Percentiles rank a stretch among this genome's conserved stretches.
Evolutionary conservation across 2,888 invertebrate genomes (phyloP).

Genomic region (Sinelater perroti): DNA sequence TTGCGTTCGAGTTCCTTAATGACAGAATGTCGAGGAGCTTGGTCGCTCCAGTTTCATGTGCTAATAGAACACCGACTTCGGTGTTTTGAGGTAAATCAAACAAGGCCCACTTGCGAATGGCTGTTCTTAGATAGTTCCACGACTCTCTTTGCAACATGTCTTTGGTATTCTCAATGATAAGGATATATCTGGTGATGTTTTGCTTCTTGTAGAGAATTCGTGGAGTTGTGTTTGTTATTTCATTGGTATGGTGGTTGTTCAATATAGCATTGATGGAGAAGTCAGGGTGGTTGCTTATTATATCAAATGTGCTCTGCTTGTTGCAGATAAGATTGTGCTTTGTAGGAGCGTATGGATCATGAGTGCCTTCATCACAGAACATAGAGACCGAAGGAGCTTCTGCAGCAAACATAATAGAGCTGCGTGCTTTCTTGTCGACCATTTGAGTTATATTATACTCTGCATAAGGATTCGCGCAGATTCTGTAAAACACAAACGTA

Average conservation of each 20-base stretch:
- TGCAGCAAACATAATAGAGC: slow-evolving; percentile 65
- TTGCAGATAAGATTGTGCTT: slow-evolving; percentile 73
- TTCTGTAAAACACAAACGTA: slow-evolving; percentile 43
- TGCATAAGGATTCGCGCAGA: slow-evolving; percentile 46
- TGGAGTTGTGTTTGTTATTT: slow-evolving; percentile 61
- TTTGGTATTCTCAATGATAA: slow-evolving; percentile 68
- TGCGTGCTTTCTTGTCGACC: slow-evolving; percentile 62
- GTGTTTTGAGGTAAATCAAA: slow-evolving; percentile 65
- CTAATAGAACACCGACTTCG: slow-evolving; percentile 64
- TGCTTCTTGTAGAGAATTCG: slow-evolving; percentile 64
- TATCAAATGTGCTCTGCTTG: slow-evolving; percentile 67
- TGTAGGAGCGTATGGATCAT: slow-evolving; percentile 70
- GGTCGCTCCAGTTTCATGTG: slow-evolving; percentile 58
- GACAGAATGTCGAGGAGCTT: slow-evolving; percentile 56
- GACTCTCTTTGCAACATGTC: slow-evolving; percentile 68
- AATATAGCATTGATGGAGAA: slow-evolving; percentile 55
- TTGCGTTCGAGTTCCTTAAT: slow-evolving; percentile 51
- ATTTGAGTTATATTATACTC: slow-evolving; percentile 58
- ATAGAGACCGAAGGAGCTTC: slow-evolving; percentile 64
- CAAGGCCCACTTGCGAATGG: slow-evolving; percentile 67
- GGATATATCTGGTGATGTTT: slow-evolving; percentile 64
- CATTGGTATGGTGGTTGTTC: slow-evolving; percentile 49
- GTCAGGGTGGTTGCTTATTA: slow-evolving; percentile 66
- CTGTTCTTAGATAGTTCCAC: slow-evolving; percentile 67
- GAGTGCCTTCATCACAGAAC: slow-evolving; percentile 70